phyloP scores from a whole-genome alignment of 1,140 invertebrate species.

The Euwallacea fornicatus region DNA sequence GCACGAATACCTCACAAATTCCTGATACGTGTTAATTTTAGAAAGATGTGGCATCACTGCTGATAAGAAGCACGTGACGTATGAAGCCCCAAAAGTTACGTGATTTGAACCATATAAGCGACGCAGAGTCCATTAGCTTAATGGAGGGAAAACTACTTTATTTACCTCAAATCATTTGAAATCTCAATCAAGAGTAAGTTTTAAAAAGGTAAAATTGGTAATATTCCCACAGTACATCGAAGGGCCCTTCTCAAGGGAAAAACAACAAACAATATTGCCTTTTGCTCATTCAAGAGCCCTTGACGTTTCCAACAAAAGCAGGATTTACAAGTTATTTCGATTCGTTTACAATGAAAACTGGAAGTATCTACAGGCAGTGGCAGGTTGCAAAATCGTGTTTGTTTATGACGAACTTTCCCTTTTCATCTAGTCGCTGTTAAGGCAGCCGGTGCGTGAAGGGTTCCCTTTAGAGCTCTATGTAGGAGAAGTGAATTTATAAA shows the following conservation, averaged over 20 bases:
- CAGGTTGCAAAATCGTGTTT: background rate
- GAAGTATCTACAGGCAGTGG: background rate
- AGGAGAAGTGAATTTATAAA: no score
- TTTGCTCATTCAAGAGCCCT: background rate
- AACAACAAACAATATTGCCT: background rate
- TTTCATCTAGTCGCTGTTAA: background rate
- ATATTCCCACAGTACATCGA: background rate
- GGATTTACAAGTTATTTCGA: constrained; percentile 4
- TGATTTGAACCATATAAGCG: no score
- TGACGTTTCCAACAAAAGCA: background rate
- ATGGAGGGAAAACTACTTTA: background rate
- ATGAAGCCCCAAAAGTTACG: no score
- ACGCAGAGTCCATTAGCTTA: background rate
- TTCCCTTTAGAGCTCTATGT: no score
- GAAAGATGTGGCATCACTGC: background rate
- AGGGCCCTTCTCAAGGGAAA: background rate
- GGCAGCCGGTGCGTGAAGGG: no score
- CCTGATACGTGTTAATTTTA: no score
- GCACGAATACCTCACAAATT: no score
- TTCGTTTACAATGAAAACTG: constrained; percentile 1
- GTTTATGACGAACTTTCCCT: background rate
- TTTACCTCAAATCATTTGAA: background rate
- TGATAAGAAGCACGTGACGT: no score
- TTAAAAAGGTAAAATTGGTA: background rate
- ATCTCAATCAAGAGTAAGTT: background rate